phyloP scores from a whole-genome alignment of 2,113 vertebrate genomes.

The Danionella cerebrum region DNA sequence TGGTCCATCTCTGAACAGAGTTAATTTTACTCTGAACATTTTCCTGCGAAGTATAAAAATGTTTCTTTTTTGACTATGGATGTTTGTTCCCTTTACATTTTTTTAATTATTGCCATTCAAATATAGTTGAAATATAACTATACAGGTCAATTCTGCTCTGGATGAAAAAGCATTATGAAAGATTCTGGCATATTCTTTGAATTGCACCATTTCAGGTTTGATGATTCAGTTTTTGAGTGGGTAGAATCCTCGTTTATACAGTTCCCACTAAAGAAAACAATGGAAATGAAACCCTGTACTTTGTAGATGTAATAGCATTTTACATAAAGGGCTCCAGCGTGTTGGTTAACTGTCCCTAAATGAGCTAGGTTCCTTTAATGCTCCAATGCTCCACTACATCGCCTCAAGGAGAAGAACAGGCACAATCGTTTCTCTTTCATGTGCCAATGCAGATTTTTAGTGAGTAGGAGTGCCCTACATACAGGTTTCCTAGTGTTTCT shows the following conservation, averaged over 20 bases:
- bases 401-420: conserved; percentile 6
- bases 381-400: not conserved
- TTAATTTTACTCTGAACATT: too few relatives aligned
- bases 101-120: too few relatives aligned
- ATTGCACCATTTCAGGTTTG: not conserved
- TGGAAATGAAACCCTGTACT: not conserved
- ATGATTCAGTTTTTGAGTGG: conserved; percentile 4
- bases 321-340: not conserved
- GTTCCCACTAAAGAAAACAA: not conserved
- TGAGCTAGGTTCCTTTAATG: not conserved
- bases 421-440: conserved; percentile 1
- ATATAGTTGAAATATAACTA: too few relatives aligned
- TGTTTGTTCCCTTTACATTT: too few relatives aligned
- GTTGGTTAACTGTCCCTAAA: not conserved
- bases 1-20: too few relatives aligned
- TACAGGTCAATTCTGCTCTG: too few relatives aligned
- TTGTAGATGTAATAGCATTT: not conserved
- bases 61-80: too few relatives aligned
- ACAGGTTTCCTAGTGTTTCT: conserved; percentile 7
- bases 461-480: conserved; percentile 41
- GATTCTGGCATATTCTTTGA: conserved; percentile 5
- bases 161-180: not conserved
- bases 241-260: not conserved
- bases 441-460: not conserved
- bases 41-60: too few relatives aligned